Base-by-base conservation (phyloP, 2,888 invertebrate genomes). In the Erebia epiphron region DNA sequence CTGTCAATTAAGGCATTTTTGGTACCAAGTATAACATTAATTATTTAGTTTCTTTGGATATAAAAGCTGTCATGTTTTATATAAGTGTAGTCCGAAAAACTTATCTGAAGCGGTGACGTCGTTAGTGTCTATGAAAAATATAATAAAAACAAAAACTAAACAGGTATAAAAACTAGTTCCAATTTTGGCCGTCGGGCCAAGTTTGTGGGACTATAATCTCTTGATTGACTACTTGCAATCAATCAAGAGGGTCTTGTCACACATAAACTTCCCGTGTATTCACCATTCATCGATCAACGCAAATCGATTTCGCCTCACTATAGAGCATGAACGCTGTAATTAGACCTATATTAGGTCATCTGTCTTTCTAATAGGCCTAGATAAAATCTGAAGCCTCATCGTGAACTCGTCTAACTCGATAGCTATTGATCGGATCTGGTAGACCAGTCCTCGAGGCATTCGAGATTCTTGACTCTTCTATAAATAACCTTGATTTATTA, bases 321-420 rank as follows among this genome's bases (percentile, higher is more conserved):
- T 67, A 61, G 63, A 57, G 62, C 69, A 63, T 74, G 62, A 69
- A 69, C 49, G 68, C 65, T 71, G 67, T 69, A 70, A 74, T 74
- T 72, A 74, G 46, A 70, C 61, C 57, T 69, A 70, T 71, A 75
- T 74, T 73, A 74, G 72, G 75, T 70, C 70, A 75, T 75, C 67
- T 69, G 68, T 75, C 73, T 71, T 69, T 68, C 64, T 75, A 75
- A 75, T 75, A 72, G 73, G 70, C 69, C 69, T 68, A 74, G 75
- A 75, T 75, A 73, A 73, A 70, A 75, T 74, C 75, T 74, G 69
- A 71, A 74, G 75, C 57, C 61, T 72, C 74, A 72, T 74, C 71
- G 68, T 68, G 67, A 69, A 60, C 70, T 68, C 61, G 60, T 68
- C 71, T 68, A 62, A 64, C 68, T 70, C 66, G 68, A 74, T 71